Evolutionary conservation across 1,140 invertebrate species (phyloP).

Genomic region (Triops longicaudatus): DNA sequence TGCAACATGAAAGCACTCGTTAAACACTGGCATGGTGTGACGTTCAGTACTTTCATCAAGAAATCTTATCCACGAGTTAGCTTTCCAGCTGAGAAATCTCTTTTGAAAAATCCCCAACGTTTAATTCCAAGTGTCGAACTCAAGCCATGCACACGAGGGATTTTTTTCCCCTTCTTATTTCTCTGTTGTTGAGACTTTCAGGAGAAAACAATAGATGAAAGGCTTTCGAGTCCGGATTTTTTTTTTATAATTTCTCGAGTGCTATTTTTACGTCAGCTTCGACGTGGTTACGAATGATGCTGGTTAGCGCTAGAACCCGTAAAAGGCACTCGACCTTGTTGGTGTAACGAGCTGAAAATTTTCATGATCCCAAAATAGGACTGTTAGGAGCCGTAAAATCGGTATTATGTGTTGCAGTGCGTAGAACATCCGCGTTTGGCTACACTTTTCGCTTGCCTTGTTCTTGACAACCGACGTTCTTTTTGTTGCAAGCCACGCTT

Average conservation of each 20-base stretch:
- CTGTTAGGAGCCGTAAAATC: not conserved
- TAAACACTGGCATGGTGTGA: too few relatives aligned
- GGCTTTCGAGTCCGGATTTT: not conserved
- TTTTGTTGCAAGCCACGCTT: too few relatives aligned
- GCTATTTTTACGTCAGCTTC: not conserved
- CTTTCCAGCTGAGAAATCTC: too few relatives aligned
- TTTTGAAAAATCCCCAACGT: too few relatives aligned
- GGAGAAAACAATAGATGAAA: not conserved
- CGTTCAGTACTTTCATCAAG: too few relatives aligned
- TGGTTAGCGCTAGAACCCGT: not conserved
- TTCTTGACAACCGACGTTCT: too few relatives aligned
- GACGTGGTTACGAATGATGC: not conserved
- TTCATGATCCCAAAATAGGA: not conserved
- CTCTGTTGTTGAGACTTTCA: not conserved
- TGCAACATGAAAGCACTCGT: too few relatives aligned
- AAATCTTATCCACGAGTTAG: too few relatives aligned
- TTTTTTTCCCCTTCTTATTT: not conserved
- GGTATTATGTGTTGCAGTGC: not conserved
- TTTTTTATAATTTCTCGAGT: not conserved
- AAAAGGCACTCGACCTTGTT: not conserved
- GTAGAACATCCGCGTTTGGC: not conserved
- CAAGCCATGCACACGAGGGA: too few relatives aligned
- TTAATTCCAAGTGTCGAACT: too few relatives aligned
- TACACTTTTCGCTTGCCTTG: too few relatives aligned
- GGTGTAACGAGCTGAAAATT: not conserved